Evolutionary conservation across 2,113 vertebrate species (phyloP).

Genomic region (Anolis sagrei): DNA sequence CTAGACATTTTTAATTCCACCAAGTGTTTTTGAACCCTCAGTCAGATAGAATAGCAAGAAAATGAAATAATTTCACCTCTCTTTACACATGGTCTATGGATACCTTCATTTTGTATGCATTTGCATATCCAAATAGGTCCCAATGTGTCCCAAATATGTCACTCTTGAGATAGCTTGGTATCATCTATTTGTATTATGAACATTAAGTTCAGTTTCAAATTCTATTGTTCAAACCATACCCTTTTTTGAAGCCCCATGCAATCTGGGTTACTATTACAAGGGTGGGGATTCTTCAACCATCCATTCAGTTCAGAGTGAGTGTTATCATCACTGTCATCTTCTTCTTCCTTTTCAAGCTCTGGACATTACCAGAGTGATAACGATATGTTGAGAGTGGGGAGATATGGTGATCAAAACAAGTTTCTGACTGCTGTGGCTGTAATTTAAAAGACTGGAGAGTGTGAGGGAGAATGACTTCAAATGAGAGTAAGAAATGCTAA

Average conservation of each 20-base stretch:
- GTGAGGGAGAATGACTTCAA: too few species aligned
- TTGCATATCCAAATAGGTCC: not conserved
- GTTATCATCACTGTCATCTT: too few species aligned
- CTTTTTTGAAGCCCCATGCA: not conserved
- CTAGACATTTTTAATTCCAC: not conserved
- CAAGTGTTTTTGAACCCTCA: not conserved
- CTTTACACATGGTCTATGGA: not conserved
- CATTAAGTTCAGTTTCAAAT: too few species aligned
- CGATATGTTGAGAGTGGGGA: not conserved
- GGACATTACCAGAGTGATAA: too few species aligned
- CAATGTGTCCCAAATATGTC: too few species aligned
- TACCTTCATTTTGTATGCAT: not conserved
- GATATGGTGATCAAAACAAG: not conserved
- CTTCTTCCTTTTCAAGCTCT: too few species aligned
- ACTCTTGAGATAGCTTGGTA: not conserved
- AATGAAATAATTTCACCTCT: not conserved
- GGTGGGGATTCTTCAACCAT: not conserved
- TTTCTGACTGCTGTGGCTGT: not conserved
- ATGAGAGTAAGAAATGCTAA: not conserved
- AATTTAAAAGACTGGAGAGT: not conserved
- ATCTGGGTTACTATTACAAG: not conserved
- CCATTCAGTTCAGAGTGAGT: not conserved
- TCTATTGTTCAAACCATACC: not conserved
- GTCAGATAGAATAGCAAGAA: not conserved
- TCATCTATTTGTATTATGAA: not conserved